Evolutionary conservation across 2,888 invertebrate species (phyloP), one percentile per base, ranked within the genome.

Genomic region (Fragum sueziense): DNA sequence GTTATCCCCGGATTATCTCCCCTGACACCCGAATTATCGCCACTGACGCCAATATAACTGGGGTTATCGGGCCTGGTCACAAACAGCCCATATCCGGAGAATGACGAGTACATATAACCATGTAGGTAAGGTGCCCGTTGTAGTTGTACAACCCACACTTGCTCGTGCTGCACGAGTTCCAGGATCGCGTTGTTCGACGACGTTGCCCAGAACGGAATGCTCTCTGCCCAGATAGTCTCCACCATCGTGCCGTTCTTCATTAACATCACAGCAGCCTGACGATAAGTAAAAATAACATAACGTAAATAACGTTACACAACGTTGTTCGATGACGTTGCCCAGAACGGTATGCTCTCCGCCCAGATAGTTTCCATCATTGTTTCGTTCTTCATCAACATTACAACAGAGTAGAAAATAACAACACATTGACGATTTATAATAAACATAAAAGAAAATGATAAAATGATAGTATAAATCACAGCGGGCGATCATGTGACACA

Each of bases 21-120:
- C n/a, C n/a, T n/a, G n/a, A n/a, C n/a, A 41, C 41, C 41, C 9
- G 41, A 9, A 41, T 41, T 17, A 41, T 17, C 41, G 41, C 41
- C 41, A 41, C 41, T 17, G 17, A 14, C 11, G 41, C 41, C 41
- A 41, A 17, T 17, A 41, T 41, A 17, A 25, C n/a, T n/a, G n/a
- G 47, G n/a, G 7, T 47, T 47, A 17, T 52, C 69, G 0, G 73
- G 73, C 25, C 62, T 71, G 29, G 34, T 73, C 7, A 33, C 74
- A 76, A 91, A 92, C 72, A 92, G 86, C 67, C 90, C 84, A 84
- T 89, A 89, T 6, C 92, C 93, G 59, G 91, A 92, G 84, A 92
- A 93, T 20, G 92, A 90, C 37, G 92, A 88, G 86, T 92, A 93
- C 93, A 93, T 92, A 88, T 91, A 93, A 52, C 93, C 93, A 84